Evolutionary conservation across 2,888 invertebrate species (phyloP), one percentile per base, ranked within the genome.

Genomic region (Syrista parreyssii): DNA sequence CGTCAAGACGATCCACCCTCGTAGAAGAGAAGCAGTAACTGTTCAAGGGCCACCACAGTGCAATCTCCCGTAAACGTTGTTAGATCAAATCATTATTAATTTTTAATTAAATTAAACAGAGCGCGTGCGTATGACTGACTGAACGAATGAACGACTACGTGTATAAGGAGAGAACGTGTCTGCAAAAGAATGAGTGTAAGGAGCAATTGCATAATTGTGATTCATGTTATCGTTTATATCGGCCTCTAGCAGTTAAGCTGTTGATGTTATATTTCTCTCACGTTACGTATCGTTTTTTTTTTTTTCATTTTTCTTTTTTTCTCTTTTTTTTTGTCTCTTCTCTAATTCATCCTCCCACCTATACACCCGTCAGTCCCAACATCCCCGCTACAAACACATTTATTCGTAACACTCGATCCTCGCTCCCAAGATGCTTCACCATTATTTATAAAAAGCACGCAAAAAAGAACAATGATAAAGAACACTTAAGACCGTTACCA

Each of bases 191-290:
- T 84, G 84, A 79, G 83, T 84, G 82, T 82, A 82, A 82, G 80
- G 84, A 81, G 85, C 87, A 87, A 88, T 90, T 88, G 88, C 89
- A 88, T 89, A 88, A 90, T 90, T 89, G 89, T 90, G 89, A 90
- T 90, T 89, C 88, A 89, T 88, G 90, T 91, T 91, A 90, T 91
- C 88, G 89, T 91, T 90, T 91, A 87, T 90, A 89, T 87, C 79
- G 79, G 82, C 84, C 83, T 81, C 84, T 89, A 90, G 88, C 84
- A 84, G 81, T 88, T 90, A 91, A 91, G 89, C 89, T 91, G 91
- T 91, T 91, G 89, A 90, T 90, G 90, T 91, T 91, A 90, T 89
- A 86, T 88, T 89, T 86, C 88, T 88, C 87, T 88, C 88, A 87
- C 86, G 84, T 88, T 86, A 86, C 84, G 86, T 87, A 88, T 81